A percentile compares a stretch with the other conserved stretches of the same genome.
Conservation (phyloP, 2,888 invertebrate genomes). For the Calameuta pallipes region DNA sequence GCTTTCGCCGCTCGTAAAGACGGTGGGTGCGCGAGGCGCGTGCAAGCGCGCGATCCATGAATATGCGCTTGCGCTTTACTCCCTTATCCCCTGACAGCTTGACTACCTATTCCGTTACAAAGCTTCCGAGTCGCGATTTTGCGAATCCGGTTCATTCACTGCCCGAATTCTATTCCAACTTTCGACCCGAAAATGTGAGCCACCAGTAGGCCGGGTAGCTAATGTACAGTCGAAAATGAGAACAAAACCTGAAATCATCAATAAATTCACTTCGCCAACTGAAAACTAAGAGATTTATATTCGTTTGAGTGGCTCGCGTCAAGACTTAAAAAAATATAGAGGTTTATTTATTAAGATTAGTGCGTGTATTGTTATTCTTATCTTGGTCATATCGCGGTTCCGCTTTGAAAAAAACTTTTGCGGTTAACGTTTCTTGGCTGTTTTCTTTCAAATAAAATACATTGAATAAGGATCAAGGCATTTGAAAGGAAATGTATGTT, state of each 20-base stretch:
- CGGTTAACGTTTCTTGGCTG: not conserved
- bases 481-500: not conserved
- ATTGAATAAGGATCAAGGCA: not conserved
- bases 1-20: not conserved
- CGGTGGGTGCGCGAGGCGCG: not conserved
- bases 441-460: not conserved
- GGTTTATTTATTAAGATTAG: not conserved
- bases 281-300: not conserved
- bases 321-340: not conserved
- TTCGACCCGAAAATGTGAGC: not conserved
- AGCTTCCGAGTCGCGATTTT: conserved; percentile 12
- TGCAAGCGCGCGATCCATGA: conserved; percentile 48
- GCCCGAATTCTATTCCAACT: not conserved
- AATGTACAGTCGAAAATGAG: not conserved
- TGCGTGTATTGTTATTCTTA: not conserved
- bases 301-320: not conserved
- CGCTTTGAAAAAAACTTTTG: not conserved
- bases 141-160: conserved; percentile 19
- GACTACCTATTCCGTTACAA: not conserved
- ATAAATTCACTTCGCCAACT: not conserved
- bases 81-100: conserved; percentile 21
- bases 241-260: not conserved
- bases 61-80: conserved; percentile 51
- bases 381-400: not conserved
- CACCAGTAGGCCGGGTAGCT: not conserved